phyloP scores from a whole-genome alignment of 2,888 invertebrate species.

The Ceraclea dissimilis region DNA sequence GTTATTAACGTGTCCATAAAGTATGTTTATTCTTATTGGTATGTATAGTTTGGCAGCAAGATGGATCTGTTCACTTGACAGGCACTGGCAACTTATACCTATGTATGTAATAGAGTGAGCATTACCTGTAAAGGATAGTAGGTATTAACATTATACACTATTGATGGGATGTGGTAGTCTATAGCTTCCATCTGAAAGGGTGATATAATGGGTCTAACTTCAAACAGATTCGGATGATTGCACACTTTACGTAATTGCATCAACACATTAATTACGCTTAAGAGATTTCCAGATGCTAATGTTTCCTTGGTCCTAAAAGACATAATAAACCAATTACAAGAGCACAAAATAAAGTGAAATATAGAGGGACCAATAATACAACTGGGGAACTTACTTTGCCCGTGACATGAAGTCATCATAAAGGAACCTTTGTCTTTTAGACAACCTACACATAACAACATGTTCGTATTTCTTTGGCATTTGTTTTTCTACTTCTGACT shows the following conservation, averaged over 20 bases:
- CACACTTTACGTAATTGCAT: conserved; percentile 98
- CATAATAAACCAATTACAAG: conserved; percentile 7
- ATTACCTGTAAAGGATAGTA: conserved; percentile 67
- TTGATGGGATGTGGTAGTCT: conserved; percentile 60
- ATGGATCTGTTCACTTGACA: neutral
- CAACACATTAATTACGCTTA: conserved; percentile 92
- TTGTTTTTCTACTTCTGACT: conserved; percentile 94
- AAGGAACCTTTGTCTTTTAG: conserved; percentile 91
- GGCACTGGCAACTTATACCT: neutral
- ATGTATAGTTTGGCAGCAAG: too few species aligned
- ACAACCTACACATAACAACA: conserved; percentile 85
- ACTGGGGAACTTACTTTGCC: conserved; percentile 62
- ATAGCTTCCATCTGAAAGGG: conserved; percentile 86
- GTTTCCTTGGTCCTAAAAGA: conserved; percentile 82
- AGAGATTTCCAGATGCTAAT: conserved; percentile 82
- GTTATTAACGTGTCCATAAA: too few species aligned
- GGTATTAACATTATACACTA: conserved; percentile 60
- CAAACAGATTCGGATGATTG: conserved; percentile 97
- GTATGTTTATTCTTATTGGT: too few species aligned
- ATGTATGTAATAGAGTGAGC: neutral
- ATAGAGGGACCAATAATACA: conserved; percentile 4
- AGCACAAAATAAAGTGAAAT: conserved; percentile 4
- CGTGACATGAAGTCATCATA: conserved; percentile 99
- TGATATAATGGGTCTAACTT: conserved; percentile 89
- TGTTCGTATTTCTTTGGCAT: conserved; percentile 96